Conservation (phyloP, 1,140 invertebrate genomes). For the Maniola jurtina region DNA sequence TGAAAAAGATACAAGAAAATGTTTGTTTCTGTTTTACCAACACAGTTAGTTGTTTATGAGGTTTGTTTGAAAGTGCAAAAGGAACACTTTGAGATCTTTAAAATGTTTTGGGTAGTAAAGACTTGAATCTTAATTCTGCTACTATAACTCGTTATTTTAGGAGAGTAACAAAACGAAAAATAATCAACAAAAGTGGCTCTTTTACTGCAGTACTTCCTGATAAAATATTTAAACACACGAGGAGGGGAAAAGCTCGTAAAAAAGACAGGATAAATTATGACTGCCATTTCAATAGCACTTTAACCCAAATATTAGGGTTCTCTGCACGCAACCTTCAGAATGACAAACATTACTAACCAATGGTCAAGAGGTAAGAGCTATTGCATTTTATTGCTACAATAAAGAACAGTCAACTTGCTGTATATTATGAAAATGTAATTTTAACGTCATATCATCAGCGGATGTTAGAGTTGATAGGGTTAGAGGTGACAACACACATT, state of each 20-base stretch:
- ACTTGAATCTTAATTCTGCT: not conserved
- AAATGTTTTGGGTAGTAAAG: not conserved
- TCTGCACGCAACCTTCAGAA: conserved; percentile 19
- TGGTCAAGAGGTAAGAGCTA: conserved; percentile 9
- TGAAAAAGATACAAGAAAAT: conserved; percentile 12
- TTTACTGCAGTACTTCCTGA: not conserved
- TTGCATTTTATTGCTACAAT: conserved; percentile 26
- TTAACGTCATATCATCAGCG: not conserved
- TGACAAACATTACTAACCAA: conserved; percentile 9
- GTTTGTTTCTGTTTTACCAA: conserved; percentile 17
- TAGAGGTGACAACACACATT: too few relatives aligned
- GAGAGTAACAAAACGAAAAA: too few relatives aligned
- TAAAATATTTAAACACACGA: conserved; percentile 10
- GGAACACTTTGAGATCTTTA: not conserved
- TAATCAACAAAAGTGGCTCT: not conserved
- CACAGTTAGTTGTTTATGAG: conserved; percentile 9
- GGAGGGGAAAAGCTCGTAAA: conserved; percentile 12
- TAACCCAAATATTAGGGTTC: conserved; percentile 14
- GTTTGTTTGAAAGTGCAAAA: conserved; percentile 8
- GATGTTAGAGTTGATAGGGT: not conserved
- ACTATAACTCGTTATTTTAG: too few relatives aligned
- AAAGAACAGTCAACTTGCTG: not conserved
- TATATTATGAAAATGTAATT: not conserved
- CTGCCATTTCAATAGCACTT: conserved; percentile 1
- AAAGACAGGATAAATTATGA: conserved; percentile 13